Base-by-base conservation (phyloP, 2,113 vertebrate genomes). In the Poecile atricapillus region DNA sequence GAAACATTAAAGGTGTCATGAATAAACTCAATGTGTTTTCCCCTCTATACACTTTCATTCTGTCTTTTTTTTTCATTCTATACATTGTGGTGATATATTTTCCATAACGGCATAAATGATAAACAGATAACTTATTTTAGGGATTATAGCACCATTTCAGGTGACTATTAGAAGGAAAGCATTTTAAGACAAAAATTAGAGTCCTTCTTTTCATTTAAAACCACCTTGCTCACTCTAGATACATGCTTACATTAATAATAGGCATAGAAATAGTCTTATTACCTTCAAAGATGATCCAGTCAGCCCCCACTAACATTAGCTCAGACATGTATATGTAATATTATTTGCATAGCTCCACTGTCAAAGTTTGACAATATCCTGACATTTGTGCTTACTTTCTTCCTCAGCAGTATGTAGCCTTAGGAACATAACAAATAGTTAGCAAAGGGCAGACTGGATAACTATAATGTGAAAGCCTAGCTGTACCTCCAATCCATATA, bases 231-330 rank as follows among this genome's bases (percentile, higher is more conserved):
- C 22, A 65, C 7, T 77, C 76, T 88, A 64, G 39, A 43, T 15
- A 49, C 24, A 50, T 33, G 23, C 24, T 80, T 69, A 13, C n/a
- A 84, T 85, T 83, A 88, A 55, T 79, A 80, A 63, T 69, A 90
- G 50, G 27, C 16, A 41, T 65, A 35, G 77, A 87, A 86, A 88
- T 74, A 69, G 10, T 86, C 31, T 56, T 68, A 49, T 2, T 62
- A 62, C 30, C 7, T 89, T 56, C 82, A 69, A 73, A 88, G 86
- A 19, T 52, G 21, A 35, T 55, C 14, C 58, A 83, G n/a, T 49
- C 2, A 0, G 22, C 44, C 44, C 39, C n/a, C 11, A 23, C 53
- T 65, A 71, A 39, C 0, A 0, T 46, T 73, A 41, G 39, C 31
- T 68, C 64, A 89, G 74, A 73, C 55, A 23, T 37, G 35, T 25